Evolutionary conservation across 1,140 invertebrate genomes (phyloP).

Genomic region (Hypsibius dujardini): DNA sequence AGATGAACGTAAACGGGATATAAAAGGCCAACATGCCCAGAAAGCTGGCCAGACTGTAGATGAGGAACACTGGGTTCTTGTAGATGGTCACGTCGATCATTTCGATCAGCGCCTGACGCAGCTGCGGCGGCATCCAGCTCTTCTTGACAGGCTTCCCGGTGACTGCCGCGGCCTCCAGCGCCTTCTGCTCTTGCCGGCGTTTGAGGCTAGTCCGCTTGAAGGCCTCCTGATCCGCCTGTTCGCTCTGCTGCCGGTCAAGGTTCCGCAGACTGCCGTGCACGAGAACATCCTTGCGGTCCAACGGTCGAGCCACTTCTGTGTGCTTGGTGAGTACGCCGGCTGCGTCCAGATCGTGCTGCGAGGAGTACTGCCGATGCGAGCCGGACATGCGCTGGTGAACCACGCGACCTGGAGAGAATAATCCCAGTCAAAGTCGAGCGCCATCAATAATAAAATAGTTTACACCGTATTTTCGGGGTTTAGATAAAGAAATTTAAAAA

Average conservation of each 20-base stretch:
- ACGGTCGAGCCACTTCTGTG: not conserved
- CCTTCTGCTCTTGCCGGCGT: not conserved
- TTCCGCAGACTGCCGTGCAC: constrained; percentile 4
- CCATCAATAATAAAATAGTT: not conserved
- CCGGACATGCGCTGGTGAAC: not conserved
- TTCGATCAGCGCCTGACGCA: constrained; percentile 6
- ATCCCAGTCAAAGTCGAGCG: not conserved
- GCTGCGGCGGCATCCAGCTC: not conserved
- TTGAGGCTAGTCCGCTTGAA: not conserved
- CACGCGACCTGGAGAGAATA: not conserved
- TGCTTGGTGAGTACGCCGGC: not conserved
- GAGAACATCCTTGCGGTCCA: not conserved
- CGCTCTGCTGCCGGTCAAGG: not conserved
- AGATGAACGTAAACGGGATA: constrained; percentile 5
- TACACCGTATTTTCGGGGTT: too few relatives aligned
- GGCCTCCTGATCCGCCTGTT: not conserved
- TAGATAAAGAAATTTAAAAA: too few relatives aligned
- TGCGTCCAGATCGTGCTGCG: not conserved
- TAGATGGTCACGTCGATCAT: not conserved
- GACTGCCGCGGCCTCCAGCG: not conserved
- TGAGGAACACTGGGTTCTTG: constrained; percentile 6
- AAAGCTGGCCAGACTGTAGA: constrained; percentile 11
- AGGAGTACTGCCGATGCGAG: not conserved
- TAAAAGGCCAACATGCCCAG: constrained; percentile 13
- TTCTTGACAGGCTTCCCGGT: not conserved